A percentile compares a stretch with the other conserved stretches of the same genome.
Evolutionary conservation across 2,113 vertebrate genomes (phyloP).

Genomic region (Aldabrachelys gigantea): DNA sequence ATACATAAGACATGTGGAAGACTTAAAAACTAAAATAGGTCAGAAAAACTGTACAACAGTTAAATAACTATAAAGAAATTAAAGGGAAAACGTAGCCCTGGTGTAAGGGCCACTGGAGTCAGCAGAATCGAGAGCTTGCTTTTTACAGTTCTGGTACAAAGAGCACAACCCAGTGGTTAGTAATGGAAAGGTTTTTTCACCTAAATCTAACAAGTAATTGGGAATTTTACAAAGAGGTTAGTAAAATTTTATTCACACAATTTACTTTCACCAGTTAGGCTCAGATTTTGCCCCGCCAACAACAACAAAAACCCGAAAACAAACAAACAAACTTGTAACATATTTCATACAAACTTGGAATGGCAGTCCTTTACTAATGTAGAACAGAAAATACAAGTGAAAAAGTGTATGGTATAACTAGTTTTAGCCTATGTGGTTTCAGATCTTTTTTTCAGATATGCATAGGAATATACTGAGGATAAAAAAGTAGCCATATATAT

Average conservation of each 20-base stretch:
- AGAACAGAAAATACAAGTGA: constrained; percentile 37
- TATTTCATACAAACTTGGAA: constrained; percentile 1
- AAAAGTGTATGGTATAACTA: not conserved
- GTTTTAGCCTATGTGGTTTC: constrained; percentile 39
- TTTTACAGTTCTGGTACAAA: constrained; percentile 27
- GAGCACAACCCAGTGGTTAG: constrained; percentile 2
- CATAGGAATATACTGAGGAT: constrained; percentile 69
- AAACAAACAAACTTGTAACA: constrained; percentile 2
- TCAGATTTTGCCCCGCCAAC: constrained; percentile 41
- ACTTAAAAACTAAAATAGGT: constrained; percentile 9
- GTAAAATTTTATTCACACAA: not conserved
- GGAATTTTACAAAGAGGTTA: not conserved
- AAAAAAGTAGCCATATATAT: constrained; percentile 7
- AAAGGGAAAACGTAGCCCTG: constrained; percentile 13
- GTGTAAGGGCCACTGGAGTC: not conserved
- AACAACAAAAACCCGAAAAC: not conserved
- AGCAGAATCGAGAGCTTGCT: not conserved
- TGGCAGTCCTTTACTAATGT: not conserved
- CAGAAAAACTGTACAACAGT: not conserved
- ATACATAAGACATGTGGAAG: not conserved
- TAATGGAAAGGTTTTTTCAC: not conserved
- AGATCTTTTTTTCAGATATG: constrained; percentile 57
- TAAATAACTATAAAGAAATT: constrained; percentile 20
- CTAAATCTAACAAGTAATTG: not conserved
- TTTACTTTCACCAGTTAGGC: constrained; percentile 3